Conservation (phyloP, 2,888 invertebrate species). For the Drosophila neutralis region DNA sequence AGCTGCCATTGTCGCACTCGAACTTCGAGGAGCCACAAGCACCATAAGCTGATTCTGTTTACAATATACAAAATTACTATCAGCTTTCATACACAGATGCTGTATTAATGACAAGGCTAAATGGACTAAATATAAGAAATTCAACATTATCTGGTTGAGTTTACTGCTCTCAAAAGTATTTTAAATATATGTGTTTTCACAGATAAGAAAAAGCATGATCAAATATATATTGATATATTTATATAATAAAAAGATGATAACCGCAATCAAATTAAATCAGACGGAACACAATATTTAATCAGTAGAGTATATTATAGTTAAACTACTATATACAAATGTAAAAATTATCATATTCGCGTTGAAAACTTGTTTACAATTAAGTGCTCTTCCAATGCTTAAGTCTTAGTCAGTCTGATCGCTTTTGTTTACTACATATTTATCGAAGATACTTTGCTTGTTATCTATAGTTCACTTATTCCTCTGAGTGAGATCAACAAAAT, state of each 20-base stretch:
- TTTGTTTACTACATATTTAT: background rate
- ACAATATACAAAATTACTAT: background rate
- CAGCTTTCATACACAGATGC: background rate
- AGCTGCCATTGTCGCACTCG: slow-evolving; percentile 76
- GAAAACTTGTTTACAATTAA: background rate
- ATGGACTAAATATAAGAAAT: background rate
- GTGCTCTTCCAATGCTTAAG: background rate
- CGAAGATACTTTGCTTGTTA: slow-evolving; percentile 5
- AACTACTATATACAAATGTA: background rate
- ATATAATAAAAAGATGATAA: background rate
- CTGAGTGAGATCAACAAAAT: background rate
- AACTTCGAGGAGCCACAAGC: slow-evolving; percentile 65
- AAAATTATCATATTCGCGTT: background rate
- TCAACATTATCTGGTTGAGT: background rate
- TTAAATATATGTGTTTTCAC: background rate
- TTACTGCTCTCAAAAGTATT: background rate
- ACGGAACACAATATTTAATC: background rate
- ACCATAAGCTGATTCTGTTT: slow-evolving; percentile 17
- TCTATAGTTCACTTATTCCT: background rate
- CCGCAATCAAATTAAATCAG: background rate
- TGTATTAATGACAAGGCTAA: background rate
- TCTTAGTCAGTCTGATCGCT: background rate
- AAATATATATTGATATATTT: background rate
- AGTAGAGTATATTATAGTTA: background rate
- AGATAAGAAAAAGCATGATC: background rate